Evolutionary conservation across 2,888 invertebrate species (phyloP).

Genomic region (Dicyrtomina minuta): DNA sequence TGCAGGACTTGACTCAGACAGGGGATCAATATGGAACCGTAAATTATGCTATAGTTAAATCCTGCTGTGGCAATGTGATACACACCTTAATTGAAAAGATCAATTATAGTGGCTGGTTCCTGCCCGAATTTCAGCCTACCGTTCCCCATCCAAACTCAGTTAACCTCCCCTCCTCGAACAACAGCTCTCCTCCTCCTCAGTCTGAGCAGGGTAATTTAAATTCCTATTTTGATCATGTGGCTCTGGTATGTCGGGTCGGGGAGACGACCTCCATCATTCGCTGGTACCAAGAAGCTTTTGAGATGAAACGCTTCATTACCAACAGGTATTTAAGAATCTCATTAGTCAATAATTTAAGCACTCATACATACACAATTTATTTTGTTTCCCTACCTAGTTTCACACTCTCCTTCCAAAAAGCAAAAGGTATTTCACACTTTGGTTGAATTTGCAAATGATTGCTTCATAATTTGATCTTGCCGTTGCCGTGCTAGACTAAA

Average conservation of each 20-base stretch:
- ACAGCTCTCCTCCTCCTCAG: neutral
- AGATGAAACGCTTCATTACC: constrained; percentile 57
- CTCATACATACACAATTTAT: too few relatives aligned
- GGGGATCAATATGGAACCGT: constrained; percentile 55
- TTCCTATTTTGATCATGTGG: constrained; percentile 58
- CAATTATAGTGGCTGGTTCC: constrained; percentile 57
- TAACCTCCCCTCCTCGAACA: neutral
- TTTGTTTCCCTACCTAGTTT: too few relatives aligned
- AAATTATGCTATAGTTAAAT: constrained; percentile 56
- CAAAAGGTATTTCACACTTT: too few relatives aligned
- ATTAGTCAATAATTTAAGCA: neutral
- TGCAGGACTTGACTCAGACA: constrained; percentile 52
- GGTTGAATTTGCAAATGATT: too few relatives aligned
- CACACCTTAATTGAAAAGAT: constrained; percentile 58
- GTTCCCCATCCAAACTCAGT: neutral
- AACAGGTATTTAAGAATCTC: constrained; percentile 54
- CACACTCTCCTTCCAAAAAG: too few relatives aligned
- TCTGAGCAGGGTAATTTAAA: constrained; percentile 8
- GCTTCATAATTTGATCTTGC: too few relatives aligned
- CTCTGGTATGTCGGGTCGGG: constrained; percentile 56
- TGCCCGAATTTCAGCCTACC: constrained; percentile 56
- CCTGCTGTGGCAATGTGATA: constrained; percentile 58
- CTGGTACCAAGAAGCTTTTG: constrained; percentile 58
- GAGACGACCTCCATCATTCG: constrained; percentile 55
- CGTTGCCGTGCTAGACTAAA: too few relatives aligned